A percentile compares a stretch with the other conserved stretches of the same genome.
Evolutionary conservation across 2,888 invertebrate genomes (phyloP).

Genomic region (Rugalucina vietnamica): DNA sequence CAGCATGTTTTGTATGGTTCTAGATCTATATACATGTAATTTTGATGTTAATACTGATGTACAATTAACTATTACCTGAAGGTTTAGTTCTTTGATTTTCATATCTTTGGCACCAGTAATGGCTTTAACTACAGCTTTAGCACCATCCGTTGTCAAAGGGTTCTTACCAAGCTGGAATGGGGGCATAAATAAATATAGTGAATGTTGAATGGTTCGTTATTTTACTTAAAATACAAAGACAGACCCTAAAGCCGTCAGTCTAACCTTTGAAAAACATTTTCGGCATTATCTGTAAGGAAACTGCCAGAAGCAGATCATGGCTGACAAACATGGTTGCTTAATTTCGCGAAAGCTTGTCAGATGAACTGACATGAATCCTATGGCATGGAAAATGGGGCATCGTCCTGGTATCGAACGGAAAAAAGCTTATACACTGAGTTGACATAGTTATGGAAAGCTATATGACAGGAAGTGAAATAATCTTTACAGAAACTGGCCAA

Average conservation of each 20-base stretch:
- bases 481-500: too few relatives aligned
- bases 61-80: constrained; percentile 47
- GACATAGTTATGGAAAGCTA: neutral
- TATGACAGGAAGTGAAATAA: neutral
- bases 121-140: constrained; percentile 68
- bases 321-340: too few relatives aligned
- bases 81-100: constrained; percentile 59
- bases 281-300: too few relatives aligned
- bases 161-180: constrained; percentile 72
- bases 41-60: neutral
- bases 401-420: neutral
- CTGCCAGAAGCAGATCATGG: too few relatives aligned
- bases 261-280: too few relatives aligned
- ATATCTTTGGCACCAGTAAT: constrained; percentile 48
- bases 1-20: neutral
- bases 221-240: too few relatives aligned
- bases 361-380: too few relatives aligned
- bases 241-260: too few relatives aligned
- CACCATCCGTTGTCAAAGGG: constrained; percentile 77
- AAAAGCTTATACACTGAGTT: neutral
- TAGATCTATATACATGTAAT: neutral
- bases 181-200: neutral
- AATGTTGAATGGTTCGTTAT: too few relatives aligned
- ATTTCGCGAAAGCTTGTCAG: too few relatives aligned
- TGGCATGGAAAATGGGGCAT: neutral